Base-by-base conservation (phyloP, 2,113 vertebrate species). In the Thymallus thymallus region DNA sequence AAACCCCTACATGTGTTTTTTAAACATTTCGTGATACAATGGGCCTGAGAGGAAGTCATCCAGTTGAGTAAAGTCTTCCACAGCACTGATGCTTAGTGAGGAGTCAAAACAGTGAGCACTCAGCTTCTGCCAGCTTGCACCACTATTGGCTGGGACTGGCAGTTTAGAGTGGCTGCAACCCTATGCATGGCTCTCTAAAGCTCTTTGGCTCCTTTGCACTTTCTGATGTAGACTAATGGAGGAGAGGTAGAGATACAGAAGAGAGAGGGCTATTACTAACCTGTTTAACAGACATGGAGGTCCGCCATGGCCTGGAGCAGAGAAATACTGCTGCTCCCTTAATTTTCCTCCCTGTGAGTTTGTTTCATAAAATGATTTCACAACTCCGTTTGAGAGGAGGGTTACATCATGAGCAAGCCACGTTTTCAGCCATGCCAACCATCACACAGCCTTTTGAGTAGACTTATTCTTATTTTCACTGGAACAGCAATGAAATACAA, bases 21-120 rank as follows among this genome's bases (percentile, higher is more conserved):
- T 87, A 86, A n/a, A n/a, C 85, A 83, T 84, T 86, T 77, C 64
- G 80, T 73, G 77, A 22, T 35, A 72, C 84, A 69, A 74, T 30
- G 71, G 81, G 81, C 69, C 75, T 29, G 68, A 62, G 13, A 76
- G 74, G 66, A 29, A 86, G 80, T 69, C 82, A 72, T 81, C 80
- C 81, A 79, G 77, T 79, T 74, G 71, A 78, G 82, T 82, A 79
- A 78, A 86, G 82, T 84, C 83, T 86, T 88, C 85, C 82, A 83
- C 75, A 58, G 75, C 56, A 51, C 76, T 46, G 79, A 76, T n/a
- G 45, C 79, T 69, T 71, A 82, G 51, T 45, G 71, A 79, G 78
- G 80, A 87, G 84, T 86, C 87, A 83, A 78, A 86, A 86, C 80
- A 76, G 73, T 22, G 78, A 84, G 85, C 76, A 7, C 32, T 14